Evolutionary conservation across 2,797 vertebrate species (phyloP).

Genomic region (Syngnathus rostellatus): DNA sequence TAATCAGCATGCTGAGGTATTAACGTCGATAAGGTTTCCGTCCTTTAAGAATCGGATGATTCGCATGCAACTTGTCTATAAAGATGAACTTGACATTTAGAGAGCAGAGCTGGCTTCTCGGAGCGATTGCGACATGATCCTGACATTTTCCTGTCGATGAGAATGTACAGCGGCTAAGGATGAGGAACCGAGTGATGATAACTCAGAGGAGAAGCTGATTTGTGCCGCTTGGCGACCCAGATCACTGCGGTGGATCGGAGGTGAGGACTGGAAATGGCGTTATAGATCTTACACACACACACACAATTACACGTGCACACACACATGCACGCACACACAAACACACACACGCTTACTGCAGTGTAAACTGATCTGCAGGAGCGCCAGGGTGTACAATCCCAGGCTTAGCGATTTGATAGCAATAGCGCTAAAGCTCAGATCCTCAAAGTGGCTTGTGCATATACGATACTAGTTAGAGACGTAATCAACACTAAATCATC

Average conservation of each 20-base stretch:
- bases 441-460: background rate
- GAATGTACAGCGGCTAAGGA: background rate
- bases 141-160: background rate
- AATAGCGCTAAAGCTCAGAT: conserved; percentile 30
- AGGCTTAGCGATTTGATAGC: conserved; percentile 42
- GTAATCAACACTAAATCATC: background rate
- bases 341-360: conserved; percentile 27
- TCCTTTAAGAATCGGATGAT: background rate
- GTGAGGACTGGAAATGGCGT: conserved; percentile 19
- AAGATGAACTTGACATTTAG: conserved; percentile 4
- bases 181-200: conserved; percentile 13
- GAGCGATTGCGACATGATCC: background rate
- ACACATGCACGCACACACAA: background rate
- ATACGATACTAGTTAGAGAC: background rate
- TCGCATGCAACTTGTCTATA: background rate
- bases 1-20: conserved; percentile 2
- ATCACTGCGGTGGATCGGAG: conserved; percentile 30
- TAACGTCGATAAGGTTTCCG: background rate
- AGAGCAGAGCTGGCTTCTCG: background rate
- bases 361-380: conserved; percentile 42
- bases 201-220: conserved; percentile 38
- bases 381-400: conserved; percentile 36
- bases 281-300: background rate
- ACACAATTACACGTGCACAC: background rate
- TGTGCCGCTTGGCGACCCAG: conserved; percentile 31